A percentile compares a stretch with the other conserved stretches of the same genome.
These are phyloP conservation scores for Willisornis vidua DNA, from an alignment of 2,113 vertebrate species.

Conservation along the genomic window DNA sequence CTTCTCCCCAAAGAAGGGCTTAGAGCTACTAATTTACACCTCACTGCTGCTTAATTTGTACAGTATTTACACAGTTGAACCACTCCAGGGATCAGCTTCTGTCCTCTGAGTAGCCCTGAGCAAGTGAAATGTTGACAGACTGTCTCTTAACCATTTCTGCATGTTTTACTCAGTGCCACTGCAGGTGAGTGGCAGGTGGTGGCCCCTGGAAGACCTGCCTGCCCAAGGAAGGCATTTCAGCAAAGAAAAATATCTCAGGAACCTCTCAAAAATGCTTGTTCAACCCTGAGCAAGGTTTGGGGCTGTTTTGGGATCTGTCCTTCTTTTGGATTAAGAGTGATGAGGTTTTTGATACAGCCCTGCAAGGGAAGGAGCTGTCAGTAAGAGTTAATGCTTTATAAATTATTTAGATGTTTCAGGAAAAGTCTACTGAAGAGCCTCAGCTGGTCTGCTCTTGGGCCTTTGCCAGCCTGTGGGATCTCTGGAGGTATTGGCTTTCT, in stretches of 20 bases:
- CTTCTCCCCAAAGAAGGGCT: neutral
- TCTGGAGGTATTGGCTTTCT: conserved; percentile 24
- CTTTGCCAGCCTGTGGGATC: conserved; percentile 35
- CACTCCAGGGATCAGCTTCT: neutral
- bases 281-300: neutral
- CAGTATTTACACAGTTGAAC: neutral
- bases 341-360: neutral
- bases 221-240: neutral
- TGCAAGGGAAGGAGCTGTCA: conserved; percentile 23
- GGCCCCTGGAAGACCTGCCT: neutral
- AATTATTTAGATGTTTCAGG: conserved; percentile 54
- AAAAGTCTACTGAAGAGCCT: conserved; percentile 7
- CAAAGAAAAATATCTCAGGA: neutral
- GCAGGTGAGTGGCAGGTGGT: neutral
- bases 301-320: neutral
- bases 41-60: neutral
- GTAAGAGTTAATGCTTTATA: conserved; percentile 50
- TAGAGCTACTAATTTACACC: neutral
- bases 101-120: neutral
- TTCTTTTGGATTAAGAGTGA: neutral
- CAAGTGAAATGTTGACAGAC: neutral
- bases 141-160: neutral
- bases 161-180: neutral
- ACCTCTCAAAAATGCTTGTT: neutral
- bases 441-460: neutral